Evolutionary conservation across 2,797 vertebrate genomes (phyloP).

Genomic region (Scarus forsteni): DNA sequence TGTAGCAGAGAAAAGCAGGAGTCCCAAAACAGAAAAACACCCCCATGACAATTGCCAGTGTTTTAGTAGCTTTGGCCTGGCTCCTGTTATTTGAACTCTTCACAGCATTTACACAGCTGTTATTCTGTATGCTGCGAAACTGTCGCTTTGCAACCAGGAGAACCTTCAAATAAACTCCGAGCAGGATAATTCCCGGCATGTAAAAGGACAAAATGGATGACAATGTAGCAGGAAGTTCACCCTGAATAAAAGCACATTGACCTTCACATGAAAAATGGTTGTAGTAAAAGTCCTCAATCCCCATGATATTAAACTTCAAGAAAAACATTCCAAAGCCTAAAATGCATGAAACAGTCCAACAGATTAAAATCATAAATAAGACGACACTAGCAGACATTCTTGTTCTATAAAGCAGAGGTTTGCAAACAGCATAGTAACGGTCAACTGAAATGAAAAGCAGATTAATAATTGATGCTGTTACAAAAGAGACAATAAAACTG

Average conservation of each 20-base stretch:
- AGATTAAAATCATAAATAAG: too few species aligned
- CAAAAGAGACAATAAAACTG: too few species aligned
- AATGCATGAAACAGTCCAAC: too few species aligned
- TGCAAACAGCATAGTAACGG: too few species aligned
- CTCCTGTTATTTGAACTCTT: not conserved
- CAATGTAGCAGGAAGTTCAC: conserved; percentile 22
- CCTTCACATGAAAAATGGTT: too few species aligned
- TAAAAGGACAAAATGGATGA: conserved; percentile 44
- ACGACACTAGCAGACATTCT: too few species aligned
- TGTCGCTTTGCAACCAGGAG: conserved; percentile 43
- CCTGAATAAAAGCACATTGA: conserved; percentile 22
- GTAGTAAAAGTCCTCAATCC: too few species aligned
- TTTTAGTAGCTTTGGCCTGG: conserved; percentile 9
- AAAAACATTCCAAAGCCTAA: too few species aligned
- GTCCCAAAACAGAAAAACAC: conserved; percentile 57
- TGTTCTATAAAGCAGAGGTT: too few species aligned
- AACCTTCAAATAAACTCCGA: conserved; percentile 45
- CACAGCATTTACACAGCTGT: not conserved
- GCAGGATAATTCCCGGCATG: conserved; percentile 50
- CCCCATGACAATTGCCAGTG: conserved; percentile 51
- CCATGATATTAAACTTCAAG: too few species aligned
- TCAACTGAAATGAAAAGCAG: too few species aligned
- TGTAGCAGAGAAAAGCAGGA: conserved; percentile 67
- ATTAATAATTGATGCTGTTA: too few species aligned
- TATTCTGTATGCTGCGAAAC: not conserved